phyloP scores from a whole-genome alignment of 2,888 invertebrate species.

The Colletes collaris region DNA sequence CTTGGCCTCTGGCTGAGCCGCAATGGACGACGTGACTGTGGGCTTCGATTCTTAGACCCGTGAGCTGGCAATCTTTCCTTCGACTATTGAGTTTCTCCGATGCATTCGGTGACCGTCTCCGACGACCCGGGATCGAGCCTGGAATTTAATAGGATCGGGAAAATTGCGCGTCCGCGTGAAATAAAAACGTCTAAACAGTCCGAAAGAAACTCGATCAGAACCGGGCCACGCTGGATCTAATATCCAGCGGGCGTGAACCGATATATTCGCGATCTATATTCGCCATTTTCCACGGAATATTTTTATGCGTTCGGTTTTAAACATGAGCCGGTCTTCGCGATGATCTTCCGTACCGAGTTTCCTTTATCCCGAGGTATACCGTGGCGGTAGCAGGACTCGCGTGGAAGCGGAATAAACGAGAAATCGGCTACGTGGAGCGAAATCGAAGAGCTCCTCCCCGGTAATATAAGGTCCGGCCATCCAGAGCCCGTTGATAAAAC shows the following conservation, averaged over 20 bases:
- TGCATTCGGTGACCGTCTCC: slow-evolving; percentile 5
- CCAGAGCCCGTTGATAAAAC: slow-evolving; percentile 69
- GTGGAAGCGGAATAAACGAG: slow-evolving; percentile 48
- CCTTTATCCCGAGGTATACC: slow-evolving; percentile 50
- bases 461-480: slow-evolving; percentile 63
- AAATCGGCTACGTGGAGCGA: slow-evolving; percentile 55
- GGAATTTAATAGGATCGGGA: background rate
- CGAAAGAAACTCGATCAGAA: background rate
- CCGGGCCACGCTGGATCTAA: slow-evolving; percentile 12
- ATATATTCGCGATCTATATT: slow-evolving; percentile 37
- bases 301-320: slow-evolving; percentile 46
- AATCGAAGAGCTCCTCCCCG: slow-evolving; percentile 40
- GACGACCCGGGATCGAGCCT: background rate
- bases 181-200: background rate
- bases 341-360: slow-evolving; percentile 23
- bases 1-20: background rate
- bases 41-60: slow-evolving; percentile 16
- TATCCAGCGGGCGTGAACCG: background rate
- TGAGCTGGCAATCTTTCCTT: slow-evolving; percentile 3
- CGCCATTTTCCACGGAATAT: slow-evolving; percentile 25
- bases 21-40: slow-evolving; percentile 17
- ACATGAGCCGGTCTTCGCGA: slow-evolving; percentile 30
- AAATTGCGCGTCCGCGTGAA: too few relatives aligned
- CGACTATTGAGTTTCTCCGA: background rate
- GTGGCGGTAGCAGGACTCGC: slow-evolving; percentile 7